These are phyloP conservation scores for Cosmia trapezina DNA, from an alignment of 2,888 invertebrate species.

Conservation along the genomic window DNA sequence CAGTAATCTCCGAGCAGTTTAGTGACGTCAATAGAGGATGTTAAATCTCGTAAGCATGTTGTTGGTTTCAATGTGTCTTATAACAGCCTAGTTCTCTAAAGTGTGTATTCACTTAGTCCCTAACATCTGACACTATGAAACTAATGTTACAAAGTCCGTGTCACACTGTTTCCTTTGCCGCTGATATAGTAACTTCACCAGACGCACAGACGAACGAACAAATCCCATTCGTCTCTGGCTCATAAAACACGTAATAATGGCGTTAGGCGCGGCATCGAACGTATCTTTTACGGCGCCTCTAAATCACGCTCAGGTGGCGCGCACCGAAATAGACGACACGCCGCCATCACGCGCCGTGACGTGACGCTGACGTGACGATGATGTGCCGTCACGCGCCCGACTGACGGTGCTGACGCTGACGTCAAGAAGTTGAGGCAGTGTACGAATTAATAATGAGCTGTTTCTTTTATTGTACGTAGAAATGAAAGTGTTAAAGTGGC, in stretches of 20 bases:
- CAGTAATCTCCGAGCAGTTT: background rate
- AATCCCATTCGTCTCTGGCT: conserved; percentile 6
- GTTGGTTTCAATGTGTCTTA: background rate
- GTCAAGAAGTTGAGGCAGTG: background rate
- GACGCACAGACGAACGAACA: conserved; percentile 2
- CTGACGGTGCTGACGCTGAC: conserved; percentile 1
- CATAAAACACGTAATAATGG: conserved; percentile 41
- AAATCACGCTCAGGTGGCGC: conserved; percentile 44
- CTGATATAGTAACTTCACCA: conserved; percentile 9
- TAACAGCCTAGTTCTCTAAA: background rate
- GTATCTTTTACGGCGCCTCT: conserved; percentile 37
- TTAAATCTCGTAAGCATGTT: background rate
- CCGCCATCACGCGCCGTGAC: background rate
- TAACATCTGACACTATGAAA: background rate
- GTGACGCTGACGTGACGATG: background rate
- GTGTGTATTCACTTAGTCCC: too few species aligned
- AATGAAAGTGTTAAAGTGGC: background rate
- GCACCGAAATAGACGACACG: conserved; percentile 22
- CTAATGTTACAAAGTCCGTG: background rate
- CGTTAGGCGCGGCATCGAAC: conserved; percentile 22
- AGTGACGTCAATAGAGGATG: background rate
- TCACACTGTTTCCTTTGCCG: background rate
- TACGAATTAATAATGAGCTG: background rate
- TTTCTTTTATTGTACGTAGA: conserved; percentile 1
- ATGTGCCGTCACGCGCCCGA: conserved; percentile 1